Evolutionary conservation across 2,888 invertebrate genomes (phyloP).

Genomic region (Sussaba pulchella): DNA sequence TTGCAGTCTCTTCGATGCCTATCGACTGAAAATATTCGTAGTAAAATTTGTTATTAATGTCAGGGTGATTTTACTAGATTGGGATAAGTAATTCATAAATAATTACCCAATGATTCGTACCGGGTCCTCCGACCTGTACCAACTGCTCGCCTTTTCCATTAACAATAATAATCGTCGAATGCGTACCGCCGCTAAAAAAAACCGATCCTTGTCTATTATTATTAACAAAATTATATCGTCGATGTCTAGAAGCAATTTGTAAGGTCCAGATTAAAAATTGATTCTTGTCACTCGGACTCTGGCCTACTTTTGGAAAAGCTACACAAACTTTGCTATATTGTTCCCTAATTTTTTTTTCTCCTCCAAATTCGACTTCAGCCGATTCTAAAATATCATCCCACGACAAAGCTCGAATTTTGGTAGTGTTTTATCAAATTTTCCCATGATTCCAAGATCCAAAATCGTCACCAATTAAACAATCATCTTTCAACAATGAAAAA

Average conservation of each 20-base stretch:
- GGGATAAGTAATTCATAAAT: slow-evolving; percentile 52
- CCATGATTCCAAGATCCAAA: neutral
- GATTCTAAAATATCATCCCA: too few species aligned
- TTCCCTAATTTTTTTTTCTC: too few species aligned
- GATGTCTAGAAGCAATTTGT: too few species aligned
- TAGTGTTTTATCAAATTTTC: too few species aligned
- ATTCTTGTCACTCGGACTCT: too few species aligned
- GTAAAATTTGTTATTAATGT: too few species aligned
- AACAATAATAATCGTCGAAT: slow-evolving; percentile 92
- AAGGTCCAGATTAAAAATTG: too few species aligned
- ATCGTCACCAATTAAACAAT: neutral
- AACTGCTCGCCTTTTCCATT: slow-evolving; percentile 90
- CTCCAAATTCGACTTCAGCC: too few species aligned
- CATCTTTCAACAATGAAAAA: neutral
- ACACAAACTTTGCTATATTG: slow-evolving; percentile 30
- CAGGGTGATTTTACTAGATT: neutral
- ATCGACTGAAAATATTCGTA: slow-evolving; percentile 83
- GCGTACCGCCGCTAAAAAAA: slow-evolving; percentile 91
- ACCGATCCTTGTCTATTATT: too few species aligned
- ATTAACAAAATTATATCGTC: too few species aligned
- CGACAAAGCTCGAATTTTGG: too few species aligned
- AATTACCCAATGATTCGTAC: slow-evolving; percentile 92
- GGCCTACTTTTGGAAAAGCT: slow-evolving; percentile 10
- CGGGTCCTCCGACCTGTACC: slow-evolving; percentile 88
- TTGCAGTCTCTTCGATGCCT: slow-evolving; percentile 92